Evolutionary conservation across 2,797 vertebrate genomes (phyloP).

Genomic region (Paguma larvata): DNA sequence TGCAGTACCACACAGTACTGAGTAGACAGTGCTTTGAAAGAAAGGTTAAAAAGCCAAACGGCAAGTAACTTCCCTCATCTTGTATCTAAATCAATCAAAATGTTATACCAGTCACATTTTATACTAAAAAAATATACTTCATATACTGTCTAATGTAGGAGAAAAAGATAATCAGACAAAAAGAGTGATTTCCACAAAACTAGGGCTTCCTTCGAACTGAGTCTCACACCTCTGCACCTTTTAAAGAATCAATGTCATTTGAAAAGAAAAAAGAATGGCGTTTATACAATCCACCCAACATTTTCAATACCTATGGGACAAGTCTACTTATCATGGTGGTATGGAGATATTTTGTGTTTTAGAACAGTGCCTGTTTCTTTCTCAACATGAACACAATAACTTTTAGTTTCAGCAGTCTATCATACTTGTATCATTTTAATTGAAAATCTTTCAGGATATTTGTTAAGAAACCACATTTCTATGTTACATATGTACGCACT

Average conservation of each 20-base stretch:
- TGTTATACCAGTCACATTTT: neutral
- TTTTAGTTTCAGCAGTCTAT: neutral
- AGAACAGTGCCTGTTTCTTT: neutral
- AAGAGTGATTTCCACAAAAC: neutral
- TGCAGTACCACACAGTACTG: neutral
- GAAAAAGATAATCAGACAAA: neutral
- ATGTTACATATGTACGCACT: neutral
- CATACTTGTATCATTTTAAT: neutral
- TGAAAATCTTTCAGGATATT: neutral
- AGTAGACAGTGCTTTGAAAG: neutral
- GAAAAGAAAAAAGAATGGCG: neutral
- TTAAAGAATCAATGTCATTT: neutral
- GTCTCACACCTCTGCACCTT: neutral
- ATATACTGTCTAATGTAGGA: neutral
- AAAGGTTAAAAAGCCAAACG: neutral
- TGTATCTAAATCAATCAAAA: neutral
- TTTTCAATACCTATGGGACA: neutral
- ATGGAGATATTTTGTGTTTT: neutral
- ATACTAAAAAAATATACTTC: neutral
- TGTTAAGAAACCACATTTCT: conserved; percentile 2
- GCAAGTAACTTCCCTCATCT: neutral
- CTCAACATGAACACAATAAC: neutral
- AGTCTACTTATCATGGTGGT: neutral
- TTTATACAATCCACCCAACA: neutral
- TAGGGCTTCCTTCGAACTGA: neutral